Evolutionary conservation across 2,797 vertebrate genomes (phyloP), one percentile per base, ranked within the genome.

Genomic region (Carcharodon carcharias): DNA sequence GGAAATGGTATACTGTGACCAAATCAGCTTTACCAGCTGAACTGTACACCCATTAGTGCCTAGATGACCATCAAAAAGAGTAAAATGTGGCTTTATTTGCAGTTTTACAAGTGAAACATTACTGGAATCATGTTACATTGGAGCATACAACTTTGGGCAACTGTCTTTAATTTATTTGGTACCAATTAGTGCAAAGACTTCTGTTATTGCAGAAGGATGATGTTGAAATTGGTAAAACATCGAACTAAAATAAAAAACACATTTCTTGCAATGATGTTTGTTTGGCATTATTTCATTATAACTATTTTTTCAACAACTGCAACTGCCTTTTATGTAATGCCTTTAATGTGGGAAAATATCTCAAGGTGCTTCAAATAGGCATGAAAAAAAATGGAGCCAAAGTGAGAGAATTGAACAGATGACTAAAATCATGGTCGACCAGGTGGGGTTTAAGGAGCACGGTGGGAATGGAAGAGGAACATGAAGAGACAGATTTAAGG

Each of bases 11-110:
- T 95, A 95, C 94, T 58, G 94, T 95, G 94, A 95, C 94, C 94
- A 95, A 95, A 95, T 95, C 50, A 95, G 94, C 94, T 35, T 54
- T 56, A n/a, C 69, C 69, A 95, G 94, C 94, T 95, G 94, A 95
- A 95, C 94, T 95, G 94, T 73, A 95, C 94, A 77, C 69, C 94
- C 94, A 95, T 95, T 95, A 95, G 94, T 95, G 94, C 94, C 94
- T 95, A 73, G 69, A 56, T 77, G 54, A 95, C 94, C 67, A 95
- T 95, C 94, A 95, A 77, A 71, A 92, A 93, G n/a, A 93, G 61
- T 67, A 65, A 93, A 67, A 93, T 67, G 63, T 45, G 91, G 91
- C 91, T 93, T 93, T 67, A 93, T 65, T 93, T 67, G 91, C 91
- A 67, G 91, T 93, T 56, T 71, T n/a, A 77, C 69, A 95, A 77